Evolutionary conservation across 2,113 vertebrate genomes (phyloP).

Genomic region (Nothobranchius furzeri): DNA sequence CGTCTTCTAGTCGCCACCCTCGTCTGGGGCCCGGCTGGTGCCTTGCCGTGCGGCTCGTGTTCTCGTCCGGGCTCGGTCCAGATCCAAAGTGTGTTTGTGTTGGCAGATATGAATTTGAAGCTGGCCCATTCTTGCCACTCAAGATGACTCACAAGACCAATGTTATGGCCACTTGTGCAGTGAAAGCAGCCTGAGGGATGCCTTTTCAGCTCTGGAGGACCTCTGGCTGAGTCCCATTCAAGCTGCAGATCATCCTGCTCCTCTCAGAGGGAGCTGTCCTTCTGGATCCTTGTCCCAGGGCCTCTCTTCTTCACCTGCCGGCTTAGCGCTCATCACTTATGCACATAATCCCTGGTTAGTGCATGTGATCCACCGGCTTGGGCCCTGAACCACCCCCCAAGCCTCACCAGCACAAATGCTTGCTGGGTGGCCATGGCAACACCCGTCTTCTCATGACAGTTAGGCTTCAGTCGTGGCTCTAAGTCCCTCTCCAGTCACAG

Average conservation of each 20-base stretch:
- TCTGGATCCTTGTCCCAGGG: conserved; percentile 81
- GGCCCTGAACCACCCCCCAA: conserved; percentile 52
- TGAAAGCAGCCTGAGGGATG: conserved; percentile 84
- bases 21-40: conserved; percentile 28
- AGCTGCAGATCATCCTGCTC: conserved; percentile 73
- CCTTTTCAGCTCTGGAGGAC: conserved; percentile 81
- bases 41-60: conserved; percentile 31
- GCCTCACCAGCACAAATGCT: conserved; percentile 67
- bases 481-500: conserved; percentile 69
- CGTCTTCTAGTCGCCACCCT: not conserved
- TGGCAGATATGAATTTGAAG: conserved; percentile 81
- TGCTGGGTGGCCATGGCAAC: conserved; percentile 77
- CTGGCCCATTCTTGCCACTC: conserved; percentile 85
- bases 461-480: conserved; percentile 68
- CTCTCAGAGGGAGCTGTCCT: conserved; percentile 77
- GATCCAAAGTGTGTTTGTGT: conserved; percentile 62
- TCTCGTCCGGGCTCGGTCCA: conserved; percentile 34
- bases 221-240: conserved; percentile 79
- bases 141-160: conserved; percentile 89
- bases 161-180: conserved; percentile 83
- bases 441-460: conserved; percentile 80
- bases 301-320: conserved; percentile 87
- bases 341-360: conserved; percentile 87
- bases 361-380: conserved; percentile 72
- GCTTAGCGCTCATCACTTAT: conserved; percentile 91